Evolutionary conservation across 2,113 vertebrate species (phyloP), one percentile per base, ranked within the genome.

Genomic region (Cromileptes altivelis): DNA sequence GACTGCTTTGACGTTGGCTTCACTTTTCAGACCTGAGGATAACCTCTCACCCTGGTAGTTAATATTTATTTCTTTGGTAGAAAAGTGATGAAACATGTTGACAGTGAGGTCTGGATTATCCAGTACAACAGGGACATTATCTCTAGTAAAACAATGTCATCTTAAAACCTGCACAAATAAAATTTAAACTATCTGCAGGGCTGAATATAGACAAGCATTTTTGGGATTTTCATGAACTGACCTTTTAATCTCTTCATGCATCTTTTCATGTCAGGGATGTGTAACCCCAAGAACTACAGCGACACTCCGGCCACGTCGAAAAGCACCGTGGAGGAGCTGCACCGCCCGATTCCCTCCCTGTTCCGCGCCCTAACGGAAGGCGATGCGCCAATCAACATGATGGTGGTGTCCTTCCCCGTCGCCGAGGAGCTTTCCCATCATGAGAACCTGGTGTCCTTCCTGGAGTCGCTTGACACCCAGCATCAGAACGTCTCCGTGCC

Each of bases 251-350:
- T 73, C 8, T 23, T 65, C 3, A 2, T 70, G 10, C 6, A 3
- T 27, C 1, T 86, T 23, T 50, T 61, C 56, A 0, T 53, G 0
- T 81, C 89, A 99, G 98, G 98, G 53, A 99, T 99, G 98, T 99
- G 98, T 70, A 99, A 99, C 91, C 98, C 98, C 68, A 97, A 97
- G 83, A 99, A 99, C 94, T 97, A 98, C 89, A 99, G 97, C 14
- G 98, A 99, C 94, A 98, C 98, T 0, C 98, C 98, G 1, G 97
- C 98, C 10, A 99, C 98, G 0, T 99, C 98, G 0, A 99, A 99
- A 95, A 99, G 98, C 93, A 99, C 98, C 0, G 98, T 99, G 0
- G 98, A 99, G 92, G 98, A 99, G 89, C 92, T 99, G 64, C 97
- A 98, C n/a, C 97, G 97, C 45, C 97, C 98, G 0, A 99, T 99